Evolutionary conservation across 2,797 vertebrate genomes (phyloP), one percentile per base, ranked within the genome.

Genomic region (Emydoidea blandingii): DNA sequence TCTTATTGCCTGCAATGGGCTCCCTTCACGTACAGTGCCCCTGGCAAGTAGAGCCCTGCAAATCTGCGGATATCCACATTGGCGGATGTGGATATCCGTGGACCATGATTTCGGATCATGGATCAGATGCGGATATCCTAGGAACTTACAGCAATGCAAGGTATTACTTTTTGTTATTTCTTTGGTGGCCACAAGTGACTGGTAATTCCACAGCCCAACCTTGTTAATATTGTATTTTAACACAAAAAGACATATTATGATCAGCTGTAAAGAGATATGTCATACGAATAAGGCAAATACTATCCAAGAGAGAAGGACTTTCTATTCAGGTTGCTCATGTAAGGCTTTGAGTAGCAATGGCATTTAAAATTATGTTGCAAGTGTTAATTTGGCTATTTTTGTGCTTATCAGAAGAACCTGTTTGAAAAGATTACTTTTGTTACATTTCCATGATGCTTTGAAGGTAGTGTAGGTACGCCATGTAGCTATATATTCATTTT

Each of bases 401-500:
- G 25, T 21, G 37, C 76, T 89, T 68, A 85, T 4, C 2, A 12
- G 44, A 83, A 93, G 44, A 44, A 78, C 44, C 8, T 6, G 49
- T 74, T 3, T 21, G 34, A 79, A 56, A 92, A 47, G 3, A 83
- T 53, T 56, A 86, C 56, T 37, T 29, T 54, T 59, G 21, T 81
- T 85, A 57, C 8, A 44, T 5, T 59, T 88, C 12, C 52, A 10
- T 14, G 34, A 12, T 85, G 5, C 34, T 62, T 19, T 41, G 25
- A 37, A 90, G 18, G n/a, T 5, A 86, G 2, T 10, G 5, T 23
- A 0, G 0, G 74, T 47, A 82, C 2, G 15, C 2, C 2, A 4
- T n/a, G 52, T 44, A 85, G 53, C 2, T 29, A 59, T 12, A 0
- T 8, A 0, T 29, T 86, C 83, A 79, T 87, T 31, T 68, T 62